These are phyloP conservation scores for Bradypus variegatus DNA, from an alignment of 2,797 vertebrate genomes.

Conservation along the genomic window DNA sequence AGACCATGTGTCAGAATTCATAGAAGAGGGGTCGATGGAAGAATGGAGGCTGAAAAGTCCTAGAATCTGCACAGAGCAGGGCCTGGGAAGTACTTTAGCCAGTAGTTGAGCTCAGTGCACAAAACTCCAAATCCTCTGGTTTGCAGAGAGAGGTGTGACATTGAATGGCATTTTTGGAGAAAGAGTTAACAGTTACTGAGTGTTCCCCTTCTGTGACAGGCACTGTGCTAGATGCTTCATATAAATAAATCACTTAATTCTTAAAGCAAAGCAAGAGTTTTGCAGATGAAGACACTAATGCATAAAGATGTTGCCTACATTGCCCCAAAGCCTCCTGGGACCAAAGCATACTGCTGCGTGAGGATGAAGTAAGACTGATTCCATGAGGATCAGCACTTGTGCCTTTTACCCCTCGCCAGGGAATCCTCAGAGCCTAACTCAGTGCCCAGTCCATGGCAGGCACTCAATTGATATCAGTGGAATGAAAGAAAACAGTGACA, in stretches of 20 bases:
- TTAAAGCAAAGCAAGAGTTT: neutral
- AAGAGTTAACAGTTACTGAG: neutral
- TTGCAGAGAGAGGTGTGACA: neutral
- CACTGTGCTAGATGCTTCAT: neutral
- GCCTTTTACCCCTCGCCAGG: neutral
- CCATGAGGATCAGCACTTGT: fast-evolving
- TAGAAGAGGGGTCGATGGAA: neutral
- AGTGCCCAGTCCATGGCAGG: neutral
- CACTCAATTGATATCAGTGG: neutral
- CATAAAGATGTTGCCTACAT: neutral
- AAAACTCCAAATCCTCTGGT: neutral
- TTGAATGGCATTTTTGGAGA: neutral
- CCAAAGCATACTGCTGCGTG: neutral
- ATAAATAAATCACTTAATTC: neutral
- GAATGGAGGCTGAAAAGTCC: neutral
- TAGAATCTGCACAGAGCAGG: neutral
- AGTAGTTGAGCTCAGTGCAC: neutral
- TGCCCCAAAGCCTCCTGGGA: neutral
- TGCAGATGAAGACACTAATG: neutral
- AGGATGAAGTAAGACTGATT: neutral
- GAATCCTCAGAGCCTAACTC: neutral
- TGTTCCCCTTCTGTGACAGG: neutral
- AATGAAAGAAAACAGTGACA: neutral
- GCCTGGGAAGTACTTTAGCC: neutral
- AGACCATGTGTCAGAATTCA: neutral